Percentiles rank a stretch among this genome's conserved stretches.
Conservation (phyloP, 2,113 vertebrate species). For the Vulpes lagopus region DNA sequence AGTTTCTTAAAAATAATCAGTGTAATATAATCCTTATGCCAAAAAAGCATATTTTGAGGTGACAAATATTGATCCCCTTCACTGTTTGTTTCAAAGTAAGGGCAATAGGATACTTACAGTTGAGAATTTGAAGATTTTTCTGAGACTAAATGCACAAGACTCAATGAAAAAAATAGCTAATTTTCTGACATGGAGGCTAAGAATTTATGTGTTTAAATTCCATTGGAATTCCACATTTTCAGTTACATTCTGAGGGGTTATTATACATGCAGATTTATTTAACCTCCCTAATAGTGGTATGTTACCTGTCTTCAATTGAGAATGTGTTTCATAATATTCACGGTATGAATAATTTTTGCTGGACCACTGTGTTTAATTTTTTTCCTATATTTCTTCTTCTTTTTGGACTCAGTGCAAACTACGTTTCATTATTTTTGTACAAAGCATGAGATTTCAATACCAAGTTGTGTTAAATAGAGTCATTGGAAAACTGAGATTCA, state of each 20-base stretch:
- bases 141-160: not conserved
- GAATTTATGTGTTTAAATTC: not conserved
- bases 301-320: not conserved
- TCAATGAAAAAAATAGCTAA: not conserved
- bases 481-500: not conserved
- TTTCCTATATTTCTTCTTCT: not conserved
- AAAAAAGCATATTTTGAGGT: not conserved
- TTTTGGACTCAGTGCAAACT: not conserved
- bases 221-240: not conserved
- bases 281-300: not conserved
- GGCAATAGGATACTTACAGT: not conserved
- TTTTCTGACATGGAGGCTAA: not conserved
- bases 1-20: not conserved
- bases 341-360: not conserved
- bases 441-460: not conserved
- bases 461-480: not conserved
- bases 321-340: slow-evolving; percentile 37
- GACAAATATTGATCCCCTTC: not conserved
- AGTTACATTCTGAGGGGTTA: not conserved
- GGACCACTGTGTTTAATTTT: not conserved
- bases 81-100: slow-evolving; percentile 18
- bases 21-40: not conserved
- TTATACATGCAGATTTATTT: not conserved
- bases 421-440: slow-evolving; percentile 30
- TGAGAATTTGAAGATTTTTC: not conserved